These are phyloP conservation scores for Calameuta pallipes DNA, from an alignment of 2,888 invertebrate genomes.

Conservation along the genomic window DNA sequence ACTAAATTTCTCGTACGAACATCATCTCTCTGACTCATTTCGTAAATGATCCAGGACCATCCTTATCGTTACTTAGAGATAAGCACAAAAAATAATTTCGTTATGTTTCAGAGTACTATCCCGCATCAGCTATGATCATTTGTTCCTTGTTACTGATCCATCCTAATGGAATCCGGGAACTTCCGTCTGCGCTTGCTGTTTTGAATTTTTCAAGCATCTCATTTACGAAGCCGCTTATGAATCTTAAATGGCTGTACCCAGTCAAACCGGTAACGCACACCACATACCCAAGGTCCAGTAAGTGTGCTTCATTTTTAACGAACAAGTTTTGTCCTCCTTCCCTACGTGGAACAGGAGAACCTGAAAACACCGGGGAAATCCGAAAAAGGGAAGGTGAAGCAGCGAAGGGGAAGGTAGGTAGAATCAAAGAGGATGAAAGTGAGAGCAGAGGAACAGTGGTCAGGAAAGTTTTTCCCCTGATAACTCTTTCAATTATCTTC, in stretches of 20 bases:
- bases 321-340: background rate
- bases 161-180: background rate
- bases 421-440: constrained; percentile 16
- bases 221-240: background rate
- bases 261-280: background rate
- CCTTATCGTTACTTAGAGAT: background rate
- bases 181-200: background rate
- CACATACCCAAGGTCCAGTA: background rate
- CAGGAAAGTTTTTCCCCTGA: background rate
- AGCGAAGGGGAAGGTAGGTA: background rate
- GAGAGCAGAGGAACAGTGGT: background rate
- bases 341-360: background rate
- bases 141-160: background rate
- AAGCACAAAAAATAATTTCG: background rate
- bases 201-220: background rate
- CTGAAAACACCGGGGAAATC: background rate
- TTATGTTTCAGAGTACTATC: background rate
- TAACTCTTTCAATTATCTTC: background rate
- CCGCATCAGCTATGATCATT: background rate
- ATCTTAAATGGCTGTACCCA: background rate
- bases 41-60: background rate
- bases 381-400: background rate
- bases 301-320: background rate
- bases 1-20: background rate
- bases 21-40: background rate